Base-by-base conservation (phyloP, 2,888 invertebrate species). In the Lasius fuliginosus region DNA sequence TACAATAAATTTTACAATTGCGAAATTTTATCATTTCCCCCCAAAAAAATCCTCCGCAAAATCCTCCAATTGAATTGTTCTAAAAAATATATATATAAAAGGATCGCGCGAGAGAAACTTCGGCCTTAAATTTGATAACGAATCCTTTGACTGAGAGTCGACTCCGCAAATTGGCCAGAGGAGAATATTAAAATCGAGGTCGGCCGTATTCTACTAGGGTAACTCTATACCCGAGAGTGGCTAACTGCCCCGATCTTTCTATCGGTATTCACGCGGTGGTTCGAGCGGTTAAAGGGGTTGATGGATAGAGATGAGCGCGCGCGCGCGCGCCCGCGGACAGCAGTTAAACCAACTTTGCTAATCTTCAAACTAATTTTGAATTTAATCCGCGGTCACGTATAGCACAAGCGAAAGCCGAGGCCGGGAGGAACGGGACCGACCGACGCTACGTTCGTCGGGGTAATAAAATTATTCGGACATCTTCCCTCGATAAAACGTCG, bases 301-400 rank as follows among this genome's bases (percentile, higher is more conserved):
- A 88, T 89, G 87, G 86, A 90, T 84, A 84, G 83, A 75, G 73
- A 64, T 1, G 15, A 33, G 73, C 56, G 74, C 68, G 65, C 18
- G 73, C 56, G 74, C 68, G 65, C 18, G 30, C 42, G 46, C 60
- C 83, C 73, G 84, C 85, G 86, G 83, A 83, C 86, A 75, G 84
- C 86, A 87, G 90, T 92, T 91, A 91, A 92, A 86, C 87, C 85
- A 92, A 92, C 92, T 92, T 92, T 86, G 77, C 90, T 92, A 92
- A 92, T 92, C 92, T 92, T 91, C 91, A 91, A 92, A 92, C 92
- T 92, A 92, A 92, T 92, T 92, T 92, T 88, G 92, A 92, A 91
- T 91, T 92, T 92, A 91, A 92, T 90, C 90, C 86, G 65, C 71
- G 84, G 85, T 87, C 83, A 60, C 79, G 85, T 88, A 90, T 91